These are phyloP conservation scores for Epinotia ramella DNA, from an alignment of 2,888 invertebrate genomes.

Conservation along the genomic window DNA sequence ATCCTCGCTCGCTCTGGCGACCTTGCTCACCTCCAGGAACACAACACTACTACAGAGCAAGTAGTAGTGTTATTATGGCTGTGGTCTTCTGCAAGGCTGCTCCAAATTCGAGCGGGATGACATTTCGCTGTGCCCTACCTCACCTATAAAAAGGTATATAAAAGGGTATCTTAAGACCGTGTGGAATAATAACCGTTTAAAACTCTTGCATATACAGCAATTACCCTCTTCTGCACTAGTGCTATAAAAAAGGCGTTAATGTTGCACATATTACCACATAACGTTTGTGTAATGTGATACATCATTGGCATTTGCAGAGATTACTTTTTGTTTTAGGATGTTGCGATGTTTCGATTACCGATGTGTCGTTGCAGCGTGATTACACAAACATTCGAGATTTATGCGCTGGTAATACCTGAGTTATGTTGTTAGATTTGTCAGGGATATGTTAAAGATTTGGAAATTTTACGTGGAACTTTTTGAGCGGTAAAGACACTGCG, in stretches of 20 bases:
- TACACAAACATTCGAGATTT: constrained; percentile 2
- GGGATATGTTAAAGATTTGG: background rate
- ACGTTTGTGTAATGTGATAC: constrained; percentile 28
- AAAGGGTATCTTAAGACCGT: background rate
- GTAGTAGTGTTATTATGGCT: too few species aligned
- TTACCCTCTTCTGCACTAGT: background rate
- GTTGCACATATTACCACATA: constrained; percentile 21
- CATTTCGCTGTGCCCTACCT: too few species aligned
- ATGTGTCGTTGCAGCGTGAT: background rate
- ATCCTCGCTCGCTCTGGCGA: too few species aligned
- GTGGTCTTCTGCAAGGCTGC: too few species aligned
- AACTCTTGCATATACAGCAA: constrained; percentile 14
- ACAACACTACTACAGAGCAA: too few species aligned
- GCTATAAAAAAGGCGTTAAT: constrained; percentile 14
- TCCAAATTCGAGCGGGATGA: too few species aligned
- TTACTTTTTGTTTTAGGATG: constrained; percentile 13
- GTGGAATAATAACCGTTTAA: background rate
- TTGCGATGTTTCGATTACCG: constrained; percentile 5
- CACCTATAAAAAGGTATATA: too few species aligned
- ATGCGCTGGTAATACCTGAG: background rate
- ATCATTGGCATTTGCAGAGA: constrained; percentile 25
- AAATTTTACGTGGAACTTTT: background rate
- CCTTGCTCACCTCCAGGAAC: too few species aligned
- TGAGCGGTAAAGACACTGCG: too few species aligned
- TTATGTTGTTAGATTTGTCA: constrained; percentile 8